Base-by-base conservation (phyloP, 2,888 invertebrate genomes). In the Mythimna albipuncta region DNA sequence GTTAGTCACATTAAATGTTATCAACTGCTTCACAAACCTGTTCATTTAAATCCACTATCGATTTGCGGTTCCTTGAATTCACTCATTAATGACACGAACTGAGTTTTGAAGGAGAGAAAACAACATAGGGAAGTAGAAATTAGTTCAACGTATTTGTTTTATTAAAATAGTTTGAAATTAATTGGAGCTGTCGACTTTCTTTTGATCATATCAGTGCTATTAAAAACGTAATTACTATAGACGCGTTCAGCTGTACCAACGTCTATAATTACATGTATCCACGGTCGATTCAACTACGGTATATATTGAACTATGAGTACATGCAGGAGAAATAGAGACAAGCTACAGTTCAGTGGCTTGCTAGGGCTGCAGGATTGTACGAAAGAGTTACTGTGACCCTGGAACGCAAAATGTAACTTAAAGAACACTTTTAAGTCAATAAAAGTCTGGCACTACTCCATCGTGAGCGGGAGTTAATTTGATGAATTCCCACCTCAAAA, bases 1-100 rank as follows among this genome's bases (percentile, higher is more conserved):
- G 84, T 86, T 84, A 87, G 72, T 85, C 79, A 85, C 78, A 86
- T 83, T 79, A 75, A 32, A 64, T 62, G 64, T 67, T 83, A 80
- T 75, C 72, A 54, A 72, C 26, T 58, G 63, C 58, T 55, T 79
- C 72, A 69, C 65, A 61, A 72, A 72, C 72, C 58, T 59, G 75
- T 70, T 76, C 74, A 85, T 81, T 82, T 77, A 65, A 81, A 82
- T 82, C 71, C 72, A 55, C 64, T 72, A 70, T 35, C 35, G 64
- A 61, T 61, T 65, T 68, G 44, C 52, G 38, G 44, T 38, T 52
- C 19, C 35, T 58, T 61, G 50, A 69, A 61, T 72, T 19, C 57
- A 64, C 41, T 16, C 38, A 62, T 73, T 79, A 65, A 44, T 44
- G 13, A 19, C 72, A 78, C 59, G 19, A 78, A 41, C 41, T 6